These are phyloP conservation scores for Saccopteryx bilineata DNA, from an alignment of 2,113 vertebrate species.

Conservation along the genomic window DNA sequence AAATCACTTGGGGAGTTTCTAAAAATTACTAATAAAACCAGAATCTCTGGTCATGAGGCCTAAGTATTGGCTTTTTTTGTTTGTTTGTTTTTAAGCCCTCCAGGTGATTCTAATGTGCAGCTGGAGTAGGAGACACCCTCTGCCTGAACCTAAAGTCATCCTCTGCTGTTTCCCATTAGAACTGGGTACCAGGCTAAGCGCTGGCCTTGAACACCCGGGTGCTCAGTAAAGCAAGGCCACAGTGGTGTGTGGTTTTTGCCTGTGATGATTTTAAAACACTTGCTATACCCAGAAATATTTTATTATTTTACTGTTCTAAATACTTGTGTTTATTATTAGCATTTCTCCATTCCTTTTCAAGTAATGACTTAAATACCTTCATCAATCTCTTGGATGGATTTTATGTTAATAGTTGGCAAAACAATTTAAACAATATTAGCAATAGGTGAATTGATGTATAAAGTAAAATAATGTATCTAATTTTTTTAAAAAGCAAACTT, in stretches of 20 bases:
- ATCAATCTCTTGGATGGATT: constrained; percentile 7
- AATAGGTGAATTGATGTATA: constrained; percentile 14
- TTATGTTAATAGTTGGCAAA: constrained; percentile 32
- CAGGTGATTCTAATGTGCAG: background rate
- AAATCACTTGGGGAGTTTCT: background rate
- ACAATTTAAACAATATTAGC: background rate
- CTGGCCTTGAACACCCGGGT: background rate
- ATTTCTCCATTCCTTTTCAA: constrained; percentile 46
- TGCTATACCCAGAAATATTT: background rate
- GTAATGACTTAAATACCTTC: constrained; percentile 24
- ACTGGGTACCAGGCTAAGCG: background rate
- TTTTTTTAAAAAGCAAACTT: background rate
- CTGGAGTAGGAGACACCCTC: background rate
- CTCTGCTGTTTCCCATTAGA: background rate
- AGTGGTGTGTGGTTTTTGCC: background rate
- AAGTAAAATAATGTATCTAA: constrained; percentile 38
- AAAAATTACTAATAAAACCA: background rate
- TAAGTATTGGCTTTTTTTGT: background rate
- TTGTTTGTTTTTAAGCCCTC: background rate
- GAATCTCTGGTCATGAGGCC: background rate
- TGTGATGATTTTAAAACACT: constrained; percentile 10
- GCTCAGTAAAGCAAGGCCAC: background rate
- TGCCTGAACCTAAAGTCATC: background rate
- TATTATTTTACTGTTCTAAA: constrained; percentile 26
- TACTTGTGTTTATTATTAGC: constrained; percentile 42